Conservation (phyloP, 2,113 vertebrate species). For the Theristicus caerulescens region DNA sequence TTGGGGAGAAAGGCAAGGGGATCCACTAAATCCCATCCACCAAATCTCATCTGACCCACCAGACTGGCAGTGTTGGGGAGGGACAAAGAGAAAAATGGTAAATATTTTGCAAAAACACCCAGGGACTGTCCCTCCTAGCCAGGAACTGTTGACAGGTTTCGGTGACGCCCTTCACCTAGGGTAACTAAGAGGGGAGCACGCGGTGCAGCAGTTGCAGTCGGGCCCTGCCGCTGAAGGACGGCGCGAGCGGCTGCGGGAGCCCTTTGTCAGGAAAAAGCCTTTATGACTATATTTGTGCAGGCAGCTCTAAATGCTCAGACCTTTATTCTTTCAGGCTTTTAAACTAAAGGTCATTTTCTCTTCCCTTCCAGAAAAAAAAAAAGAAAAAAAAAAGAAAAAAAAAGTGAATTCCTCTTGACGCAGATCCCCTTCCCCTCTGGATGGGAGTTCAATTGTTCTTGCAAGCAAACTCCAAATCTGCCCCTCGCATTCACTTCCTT, state of each 20-base stretch:
- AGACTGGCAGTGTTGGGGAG: not conserved
- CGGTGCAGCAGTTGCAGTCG: accelerated
- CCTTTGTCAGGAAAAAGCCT: constrained; percentile 40
- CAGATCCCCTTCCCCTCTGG: constrained; percentile 86
- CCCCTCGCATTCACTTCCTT: constrained; percentile 87
- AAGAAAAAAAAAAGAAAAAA: constrained; percentile 46
- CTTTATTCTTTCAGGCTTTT: constrained; percentile 68
- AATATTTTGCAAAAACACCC: not conserved
- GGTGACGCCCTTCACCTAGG: constrained; percentile 30
- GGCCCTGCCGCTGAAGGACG: not conserved
- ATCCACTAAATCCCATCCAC: not conserved
- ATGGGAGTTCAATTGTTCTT: constrained; percentile 91
- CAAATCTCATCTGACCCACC: accelerated
- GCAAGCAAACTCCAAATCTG: constrained; percentile 79
- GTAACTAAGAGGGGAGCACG: not conserved
- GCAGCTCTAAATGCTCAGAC: not conserved
- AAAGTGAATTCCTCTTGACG: constrained; percentile 84
- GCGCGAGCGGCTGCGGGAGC: not conserved
- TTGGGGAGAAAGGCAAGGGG: not conserved
- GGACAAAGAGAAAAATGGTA: not conserved
- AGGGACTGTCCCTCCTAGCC: not conserved
- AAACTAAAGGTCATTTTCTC: constrained; percentile 79
- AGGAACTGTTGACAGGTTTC: not conserved
- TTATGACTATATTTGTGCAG: constrained; percentile 53
- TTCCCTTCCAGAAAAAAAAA: constrained; percentile 71